Conservation (phyloP, 2,888 invertebrate genomes). For the Amphipyra tragopoginis region DNA sequence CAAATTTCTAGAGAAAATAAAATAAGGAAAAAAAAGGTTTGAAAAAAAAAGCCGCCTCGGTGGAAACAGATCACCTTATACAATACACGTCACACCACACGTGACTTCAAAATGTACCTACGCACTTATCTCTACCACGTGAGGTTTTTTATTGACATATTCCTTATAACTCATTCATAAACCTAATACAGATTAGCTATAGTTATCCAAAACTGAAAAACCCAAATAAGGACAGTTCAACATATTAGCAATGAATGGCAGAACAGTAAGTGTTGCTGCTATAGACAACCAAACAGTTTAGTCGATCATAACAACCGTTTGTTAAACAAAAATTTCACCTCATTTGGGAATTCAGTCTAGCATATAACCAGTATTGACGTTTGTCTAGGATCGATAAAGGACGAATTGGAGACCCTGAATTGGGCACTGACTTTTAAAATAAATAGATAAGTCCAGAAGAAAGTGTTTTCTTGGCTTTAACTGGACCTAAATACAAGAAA, state of each 20-base stretch:
- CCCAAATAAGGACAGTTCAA: neutral
- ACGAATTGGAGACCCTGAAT: no score
- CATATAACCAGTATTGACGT: no score
- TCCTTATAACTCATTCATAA: constrained; percentile 15
- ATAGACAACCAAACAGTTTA: neutral
- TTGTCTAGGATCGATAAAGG: no score
- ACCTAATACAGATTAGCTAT: neutral
- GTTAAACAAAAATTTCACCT: neutral
- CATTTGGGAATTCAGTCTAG: no score
- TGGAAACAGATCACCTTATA: constrained; percentile 7
- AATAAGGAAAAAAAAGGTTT: neutral
- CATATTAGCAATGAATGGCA: neutral
- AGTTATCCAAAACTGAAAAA: neutral
- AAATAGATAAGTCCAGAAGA: no score
- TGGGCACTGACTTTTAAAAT: no score
- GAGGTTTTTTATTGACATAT: constrained; percentile 23
- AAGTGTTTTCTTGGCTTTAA: no score
- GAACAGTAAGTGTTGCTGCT: neutral
- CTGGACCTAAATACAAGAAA: neutral
- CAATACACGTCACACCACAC: constrained; percentile 17
- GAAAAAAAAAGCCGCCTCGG: neutral
- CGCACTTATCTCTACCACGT: constrained; percentile 22
- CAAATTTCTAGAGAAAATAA: neutral
- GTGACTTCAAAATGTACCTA: constrained; percentile 24
- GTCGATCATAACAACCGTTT: neutral